Evolutionary conservation across 2,797 vertebrate genomes (phyloP), one percentile per base, ranked within the genome.

Genomic region (Taenioides sp.): DNA sequence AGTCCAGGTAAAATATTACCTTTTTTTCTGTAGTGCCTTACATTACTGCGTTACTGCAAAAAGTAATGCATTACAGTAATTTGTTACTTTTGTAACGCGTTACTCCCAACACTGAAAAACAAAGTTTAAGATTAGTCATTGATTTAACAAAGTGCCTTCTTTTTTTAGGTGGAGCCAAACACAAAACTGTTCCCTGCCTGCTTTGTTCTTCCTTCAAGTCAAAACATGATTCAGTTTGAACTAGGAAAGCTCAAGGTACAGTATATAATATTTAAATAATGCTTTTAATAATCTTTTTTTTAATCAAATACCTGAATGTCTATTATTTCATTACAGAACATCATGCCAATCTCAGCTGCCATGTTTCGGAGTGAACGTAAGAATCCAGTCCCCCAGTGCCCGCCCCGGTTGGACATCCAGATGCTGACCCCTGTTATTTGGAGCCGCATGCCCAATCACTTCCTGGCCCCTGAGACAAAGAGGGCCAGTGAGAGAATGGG

Each of bases 341-440:
- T 99, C 80, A 97, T 98, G 97, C 97, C 97, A 0, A 93, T 99
- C 86, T 99, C 97, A 0, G 93, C 97, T 0, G 97, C 97, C 85
- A 98, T 98, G 97, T 99, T 99, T 84, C 90, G 95, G 63, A 98
- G 97, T 0, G 97, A 99, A 86, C 88, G 95, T 68, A 96, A 91
- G 90, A 99, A 98, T 88, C 88, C 96, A 0, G 93, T 96, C 0
- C 97, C 97, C 0, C 97, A 99, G 87, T 97, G 96, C 49, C 97
- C 97, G 0, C 97, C 96, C 0, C 87, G 97, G 60, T 82, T 98
- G 54, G 93, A 93, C 77, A 89, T 96, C 72, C 97, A 98, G 87
- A 90, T 95, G 92, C 84, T 98, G 81, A 95, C 94, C 0, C 97
- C 97, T 0, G 95, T 98, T 54, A 95, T 97, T 67, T 98, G 97